Conservation (phyloP, 2,113 vertebrate species). For the Xiphophorus couchianus region DNA sequence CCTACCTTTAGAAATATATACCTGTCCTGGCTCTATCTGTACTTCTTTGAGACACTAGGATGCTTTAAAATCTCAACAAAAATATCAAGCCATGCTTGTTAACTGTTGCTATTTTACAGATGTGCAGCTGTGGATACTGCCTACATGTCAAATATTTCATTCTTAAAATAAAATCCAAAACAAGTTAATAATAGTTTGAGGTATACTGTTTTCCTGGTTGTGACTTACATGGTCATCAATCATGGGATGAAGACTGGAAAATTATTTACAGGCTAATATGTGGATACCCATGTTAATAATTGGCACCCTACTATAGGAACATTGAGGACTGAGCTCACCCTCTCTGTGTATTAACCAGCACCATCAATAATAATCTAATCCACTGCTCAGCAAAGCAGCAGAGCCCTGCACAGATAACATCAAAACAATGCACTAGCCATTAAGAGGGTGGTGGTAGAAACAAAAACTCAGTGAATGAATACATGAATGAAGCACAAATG, state of each 20-base stretch:
- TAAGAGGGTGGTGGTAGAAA: slow-evolving; percentile 31
- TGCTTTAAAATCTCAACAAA: background rate
- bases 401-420: slow-evolving; percentile 48
- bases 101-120: background rate
- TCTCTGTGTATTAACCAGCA: slow-evolving; percentile 10
- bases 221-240: background rate
- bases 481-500: slow-evolving; percentile 31
- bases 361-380: slow-evolving; percentile 11
- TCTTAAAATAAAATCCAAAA: background rate
- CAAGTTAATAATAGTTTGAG: background rate
- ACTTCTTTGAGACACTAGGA: background rate
- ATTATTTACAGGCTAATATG: background rate
- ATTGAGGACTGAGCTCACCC: slow-evolving; percentile 25
- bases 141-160: background rate
- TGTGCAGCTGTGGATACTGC: background rate
- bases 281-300: slow-evolving; percentile 29
- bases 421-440: slow-evolving; percentile 24
- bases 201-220: background rate
- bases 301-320: background rate
- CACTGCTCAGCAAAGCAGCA: background rate
- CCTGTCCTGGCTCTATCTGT: background rate
- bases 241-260: background rate
- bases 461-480: slow-evolving; percentile 14
- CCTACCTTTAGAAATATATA: background rate
- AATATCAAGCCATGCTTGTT: background rate